phyloP scores from a whole-genome alignment of 2,797 vertebrate genomes.

The Acanthiza pusilla region DNA sequence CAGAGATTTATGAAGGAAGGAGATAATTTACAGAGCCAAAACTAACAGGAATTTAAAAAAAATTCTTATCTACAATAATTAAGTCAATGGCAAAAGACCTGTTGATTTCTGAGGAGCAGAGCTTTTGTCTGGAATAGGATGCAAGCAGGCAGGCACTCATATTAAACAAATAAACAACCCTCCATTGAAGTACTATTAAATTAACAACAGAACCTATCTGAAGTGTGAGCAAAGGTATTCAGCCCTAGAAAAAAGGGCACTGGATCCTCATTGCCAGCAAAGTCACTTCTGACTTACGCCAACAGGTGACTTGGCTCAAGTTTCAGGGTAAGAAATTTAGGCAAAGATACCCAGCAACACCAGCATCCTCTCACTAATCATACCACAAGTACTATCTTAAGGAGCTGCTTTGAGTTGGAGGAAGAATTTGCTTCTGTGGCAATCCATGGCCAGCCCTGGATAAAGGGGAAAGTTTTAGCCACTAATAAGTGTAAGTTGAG shows the following conservation, averaged over 20 bases:
- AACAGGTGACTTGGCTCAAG: conserved; percentile 55
- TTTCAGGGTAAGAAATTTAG: conserved; percentile 54
- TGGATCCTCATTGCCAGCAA: background rate
- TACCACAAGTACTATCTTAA: background rate
- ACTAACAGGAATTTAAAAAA: background rate
- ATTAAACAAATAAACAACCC: conserved; percentile 4
- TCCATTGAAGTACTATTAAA: background rate
- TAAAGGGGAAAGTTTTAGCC: background rate
- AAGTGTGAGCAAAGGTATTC: conserved; percentile 26
- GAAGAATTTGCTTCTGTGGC: background rate
- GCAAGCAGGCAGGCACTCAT: background rate
- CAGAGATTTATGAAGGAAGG: background rate
- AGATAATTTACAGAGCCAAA: background rate
- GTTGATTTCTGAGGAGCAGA: background rate
- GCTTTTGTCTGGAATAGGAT: background rate
- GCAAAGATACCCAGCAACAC: background rate
- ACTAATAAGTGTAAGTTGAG: background rate
- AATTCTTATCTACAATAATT: background rate
- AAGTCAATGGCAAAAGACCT: background rate
- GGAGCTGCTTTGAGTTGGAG: background rate
- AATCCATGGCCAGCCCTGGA: background rate
- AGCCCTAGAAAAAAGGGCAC: background rate
- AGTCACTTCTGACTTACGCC: conserved; percentile 25
- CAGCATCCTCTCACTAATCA: conserved; percentile 47
- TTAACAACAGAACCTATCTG: background rate